Conservation (phyloP, 2,797 vertebrate genomes). For the Rhincodon typus region DNA sequence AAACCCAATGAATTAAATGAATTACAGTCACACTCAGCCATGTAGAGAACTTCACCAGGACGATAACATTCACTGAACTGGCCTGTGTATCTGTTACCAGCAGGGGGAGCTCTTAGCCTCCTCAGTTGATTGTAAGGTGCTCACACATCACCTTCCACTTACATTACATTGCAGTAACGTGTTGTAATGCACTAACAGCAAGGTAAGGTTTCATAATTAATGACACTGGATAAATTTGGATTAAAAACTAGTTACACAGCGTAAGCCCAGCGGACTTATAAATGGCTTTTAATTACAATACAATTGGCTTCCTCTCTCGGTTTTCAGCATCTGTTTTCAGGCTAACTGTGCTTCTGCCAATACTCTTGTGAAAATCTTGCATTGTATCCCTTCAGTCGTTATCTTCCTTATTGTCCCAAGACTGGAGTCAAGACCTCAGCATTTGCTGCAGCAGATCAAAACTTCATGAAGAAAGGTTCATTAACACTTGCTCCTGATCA, state of each 20-base stretch:
- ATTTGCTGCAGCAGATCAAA: neutral
- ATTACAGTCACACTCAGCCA: neutral
- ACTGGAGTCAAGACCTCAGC: neutral
- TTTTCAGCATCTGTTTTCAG: neutral
- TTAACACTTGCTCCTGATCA: neutral
- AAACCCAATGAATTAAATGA: neutral
- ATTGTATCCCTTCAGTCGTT: neutral
- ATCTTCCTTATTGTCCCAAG: neutral
- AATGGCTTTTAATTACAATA: neutral
- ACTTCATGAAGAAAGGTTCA: neutral
- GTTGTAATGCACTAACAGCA: neutral
- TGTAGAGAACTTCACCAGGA: neutral
- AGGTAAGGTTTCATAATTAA: neutral
- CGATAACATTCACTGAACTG: neutral
- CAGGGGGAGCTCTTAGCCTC: conserved; percentile 24
- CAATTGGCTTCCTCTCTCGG: neutral
- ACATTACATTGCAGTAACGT: neutral
- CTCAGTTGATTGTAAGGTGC: neutral
- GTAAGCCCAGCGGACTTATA: neutral
- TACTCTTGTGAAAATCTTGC: neutral
- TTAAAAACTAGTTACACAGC: neutral
- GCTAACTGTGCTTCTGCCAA: neutral
- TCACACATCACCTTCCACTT: neutral
- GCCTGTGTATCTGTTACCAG: neutral
- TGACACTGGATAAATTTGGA: neutral